Conservation (phyloP, 2,888 invertebrate genomes). For the Tupiocoris notatus region DNA sequence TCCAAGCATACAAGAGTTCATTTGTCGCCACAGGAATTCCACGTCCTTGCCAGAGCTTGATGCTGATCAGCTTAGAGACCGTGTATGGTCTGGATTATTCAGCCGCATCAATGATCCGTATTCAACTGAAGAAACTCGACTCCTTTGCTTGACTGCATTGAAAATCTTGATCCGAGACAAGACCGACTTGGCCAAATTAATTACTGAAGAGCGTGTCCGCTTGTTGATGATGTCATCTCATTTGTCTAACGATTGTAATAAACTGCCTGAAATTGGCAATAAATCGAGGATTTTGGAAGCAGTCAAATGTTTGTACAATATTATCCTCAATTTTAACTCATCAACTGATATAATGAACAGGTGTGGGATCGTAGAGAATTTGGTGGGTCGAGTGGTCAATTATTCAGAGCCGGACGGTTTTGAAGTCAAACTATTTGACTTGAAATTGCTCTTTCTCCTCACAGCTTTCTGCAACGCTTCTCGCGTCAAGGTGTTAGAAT, state of each 20-base stretch:
- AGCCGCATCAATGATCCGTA: slow-evolving; percentile 2
- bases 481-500: slow-evolving; percentile 46
- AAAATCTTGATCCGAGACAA: slow-evolving; percentile 69
- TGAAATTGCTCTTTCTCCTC: slow-evolving; percentile 82
- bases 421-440: slow-evolving; percentile 79
- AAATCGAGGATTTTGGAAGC: slow-evolving; percentile 61
- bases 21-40: not conserved
- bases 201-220: slow-evolving; percentile 67
- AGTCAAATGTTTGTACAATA: slow-evolving; percentile 83
- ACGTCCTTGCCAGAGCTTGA: slow-evolving; percentile 23
- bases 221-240: slow-evolving; percentile 68
- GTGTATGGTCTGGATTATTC: slow-evolving; percentile 39
- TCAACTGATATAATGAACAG: slow-evolving; percentile 56
- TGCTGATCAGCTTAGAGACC: slow-evolving; percentile 12
- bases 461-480: slow-evolving; percentile 77
- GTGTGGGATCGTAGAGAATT: slow-evolving; percentile 69
- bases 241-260: slow-evolving; percentile 52
- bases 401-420: slow-evolving; percentile 57
- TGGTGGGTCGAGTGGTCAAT: slow-evolving; percentile 65
- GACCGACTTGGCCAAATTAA: slow-evolving; percentile 65
- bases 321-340: slow-evolving; percentile 72
- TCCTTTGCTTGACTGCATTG: slow-evolving; percentile 27
- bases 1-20: slow-evolving; percentile 15
- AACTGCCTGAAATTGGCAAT: slow-evolving; percentile 51
- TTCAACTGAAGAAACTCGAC: not conserved